Evolutionary conservation across 2,113 vertebrate species (phyloP).

Genomic region (Archocentrus centrarchus): DNA sequence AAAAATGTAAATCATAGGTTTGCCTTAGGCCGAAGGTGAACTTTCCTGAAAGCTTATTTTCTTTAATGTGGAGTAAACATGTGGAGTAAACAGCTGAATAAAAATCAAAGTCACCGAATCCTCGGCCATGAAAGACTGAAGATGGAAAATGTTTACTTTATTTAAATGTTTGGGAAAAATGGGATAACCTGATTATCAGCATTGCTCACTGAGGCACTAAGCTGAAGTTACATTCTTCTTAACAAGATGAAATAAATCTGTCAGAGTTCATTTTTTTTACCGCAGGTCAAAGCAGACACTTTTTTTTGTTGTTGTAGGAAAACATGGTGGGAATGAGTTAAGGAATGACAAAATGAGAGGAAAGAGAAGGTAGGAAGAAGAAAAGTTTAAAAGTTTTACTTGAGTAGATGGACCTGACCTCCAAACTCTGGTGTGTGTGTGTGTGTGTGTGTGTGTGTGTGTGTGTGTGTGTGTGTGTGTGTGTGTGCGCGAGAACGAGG

Average conservation of each 20-base stretch:
- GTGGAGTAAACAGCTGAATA: too few relatives aligned
- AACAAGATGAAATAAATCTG: background rate
- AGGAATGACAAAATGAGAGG: background rate
- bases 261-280: background rate
- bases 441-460: background rate
- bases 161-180: background rate
- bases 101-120: too few relatives aligned
- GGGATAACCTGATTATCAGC: rapidly evolving
- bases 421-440: background rate
- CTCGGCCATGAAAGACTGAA: too few relatives aligned
- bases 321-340: background rate
- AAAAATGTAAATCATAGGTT: too few relatives aligned
- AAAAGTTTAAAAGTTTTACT: background rate
- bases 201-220: background rate
- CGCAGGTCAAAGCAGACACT: background rate
- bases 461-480: background rate
- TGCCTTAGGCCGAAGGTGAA: too few relatives aligned
- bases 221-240: background rate
- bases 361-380: background rate
- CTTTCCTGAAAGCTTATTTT: too few relatives aligned
- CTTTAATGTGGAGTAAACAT: too few relatives aligned
- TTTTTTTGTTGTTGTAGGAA: background rate
- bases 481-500: background rate
- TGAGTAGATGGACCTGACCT: background rate
- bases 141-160: too few relatives aligned